phyloP scores from a whole-genome alignment of 2,797 vertebrate species.

The Ctenopoma kingsleyae region DNA sequence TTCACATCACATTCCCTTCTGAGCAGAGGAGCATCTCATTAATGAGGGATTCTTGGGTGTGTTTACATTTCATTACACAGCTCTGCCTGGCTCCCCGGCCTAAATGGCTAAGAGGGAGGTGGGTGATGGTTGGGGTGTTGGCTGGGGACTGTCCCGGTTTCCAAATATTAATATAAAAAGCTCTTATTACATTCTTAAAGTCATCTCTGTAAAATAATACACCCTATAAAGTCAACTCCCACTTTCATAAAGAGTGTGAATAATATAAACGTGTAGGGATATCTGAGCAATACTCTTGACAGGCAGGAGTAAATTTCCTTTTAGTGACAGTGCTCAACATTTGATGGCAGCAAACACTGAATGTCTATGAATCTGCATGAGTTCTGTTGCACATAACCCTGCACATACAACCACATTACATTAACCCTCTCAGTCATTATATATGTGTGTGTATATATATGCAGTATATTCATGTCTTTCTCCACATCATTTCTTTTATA shows the following conservation, averaged over 20 bases:
- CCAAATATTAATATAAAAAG: slow-evolving; percentile 25
- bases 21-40: slow-evolving; percentile 57
- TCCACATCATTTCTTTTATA: not conserved
- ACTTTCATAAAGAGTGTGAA: slow-evolving; percentile 11
- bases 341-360: slow-evolving; percentile 27
- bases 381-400: slow-evolving; percentile 24
- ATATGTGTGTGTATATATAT: not conserved
- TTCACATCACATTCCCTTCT: slow-evolving; percentile 48
- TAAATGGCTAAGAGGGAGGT: slow-evolving; percentile 15
- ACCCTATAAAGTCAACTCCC: slow-evolving; percentile 8
- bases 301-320: slow-evolving; percentile 27
- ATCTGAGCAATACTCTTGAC: not conserved
- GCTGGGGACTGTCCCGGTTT: slow-evolving; percentile 10
- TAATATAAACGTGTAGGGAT: slow-evolving; percentile 10
- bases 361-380: slow-evolving; percentile 41
- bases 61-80: slow-evolving; percentile 74
- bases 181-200: slow-evolving; percentile 29
- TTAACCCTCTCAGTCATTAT: slow-evolving; percentile 26
- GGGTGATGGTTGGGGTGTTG: not conserved
- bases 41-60: slow-evolving; percentile 59
- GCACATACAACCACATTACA: slow-evolving; percentile 34
- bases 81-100: slow-evolving; percentile 29
- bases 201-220: not conserved
- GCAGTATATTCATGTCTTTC: not conserved
- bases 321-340: slow-evolving; percentile 23